phyloP scores from a whole-genome alignment of 30 jellyfish, hydroid and myxozoan species.

The Chironex yamaguchii region DNA sequence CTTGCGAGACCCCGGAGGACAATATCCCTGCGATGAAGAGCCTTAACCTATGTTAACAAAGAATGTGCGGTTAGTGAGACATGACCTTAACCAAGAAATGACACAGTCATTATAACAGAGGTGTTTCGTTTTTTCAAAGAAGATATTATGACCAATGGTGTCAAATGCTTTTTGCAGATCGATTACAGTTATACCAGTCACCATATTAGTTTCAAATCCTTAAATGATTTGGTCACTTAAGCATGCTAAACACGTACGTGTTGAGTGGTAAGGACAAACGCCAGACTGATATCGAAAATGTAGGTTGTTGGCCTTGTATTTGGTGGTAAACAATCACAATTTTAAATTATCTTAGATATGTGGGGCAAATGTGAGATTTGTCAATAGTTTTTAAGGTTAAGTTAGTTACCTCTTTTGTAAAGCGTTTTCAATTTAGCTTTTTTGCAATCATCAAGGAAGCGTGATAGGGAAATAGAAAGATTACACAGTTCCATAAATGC shows the following conservation, averaged over 20 bases:
- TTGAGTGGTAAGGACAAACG: neutral
- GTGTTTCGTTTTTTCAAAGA: neutral
- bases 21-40: neutral
- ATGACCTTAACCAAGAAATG: neutral
- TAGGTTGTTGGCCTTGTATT: neutral
- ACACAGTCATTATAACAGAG: neutral
- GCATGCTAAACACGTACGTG: neutral
- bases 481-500: too few relatives aligned
- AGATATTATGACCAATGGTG: neutral
- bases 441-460: too few relatives aligned
- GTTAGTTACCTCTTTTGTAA: too few relatives aligned
- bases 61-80: neutral
- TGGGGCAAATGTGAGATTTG: too few relatives aligned
- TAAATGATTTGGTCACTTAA: neutral
- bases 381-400: too few relatives aligned
- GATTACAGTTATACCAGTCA: neutral
- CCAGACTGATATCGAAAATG: neutral
- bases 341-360: neutral
- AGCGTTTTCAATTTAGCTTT: too few relatives aligned
- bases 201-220: neutral
- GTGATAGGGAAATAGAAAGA: too few relatives aligned
- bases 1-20: neutral
- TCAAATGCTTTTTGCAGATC: neutral
- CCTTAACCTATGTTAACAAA: neutral
- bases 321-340: neutral